phyloP scores from a whole-genome alignment of 2,888 invertebrate genomes.

The Shargacucullia verbasci region DNA sequence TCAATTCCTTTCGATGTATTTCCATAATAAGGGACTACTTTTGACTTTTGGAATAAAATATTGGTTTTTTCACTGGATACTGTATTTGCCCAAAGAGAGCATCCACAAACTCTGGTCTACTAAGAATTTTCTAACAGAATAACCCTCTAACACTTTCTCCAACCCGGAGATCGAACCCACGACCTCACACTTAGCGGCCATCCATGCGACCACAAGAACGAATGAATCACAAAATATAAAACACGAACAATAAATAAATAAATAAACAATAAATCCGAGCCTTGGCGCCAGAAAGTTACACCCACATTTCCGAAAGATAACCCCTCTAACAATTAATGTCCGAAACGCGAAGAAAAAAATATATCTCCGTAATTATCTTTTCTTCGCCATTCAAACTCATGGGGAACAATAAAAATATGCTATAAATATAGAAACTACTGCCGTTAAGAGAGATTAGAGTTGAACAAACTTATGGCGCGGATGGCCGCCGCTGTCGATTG shows the following conservation, averaged over 20 bases:
- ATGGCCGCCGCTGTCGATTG: constrained; percentile 13
- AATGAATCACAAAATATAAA: constrained; percentile 3
- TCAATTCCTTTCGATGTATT: too few species aligned
- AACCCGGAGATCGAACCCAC: too few species aligned
- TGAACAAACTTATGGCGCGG: constrained; percentile 29
- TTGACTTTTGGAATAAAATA: too few species aligned
- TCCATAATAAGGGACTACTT: too few species aligned
- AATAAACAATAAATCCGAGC: neutral
- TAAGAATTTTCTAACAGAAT: too few species aligned
- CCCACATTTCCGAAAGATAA: constrained; percentile 10
- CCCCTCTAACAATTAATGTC: constrained; percentile 21
- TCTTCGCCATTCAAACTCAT: constrained; percentile 32
- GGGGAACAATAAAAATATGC: constrained; percentile 44
- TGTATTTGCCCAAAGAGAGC: too few species aligned
- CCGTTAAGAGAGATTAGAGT: constrained; percentile 41
- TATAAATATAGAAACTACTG: constrained; percentile 49
- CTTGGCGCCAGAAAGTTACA: constrained; percentile 7
- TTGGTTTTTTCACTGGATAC: too few species aligned
- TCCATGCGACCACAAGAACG: too few species aligned
- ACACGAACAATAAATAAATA: constrained; percentile 2
- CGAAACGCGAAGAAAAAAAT: constrained; percentile 22
- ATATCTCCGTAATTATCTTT: constrained; percentile 37
- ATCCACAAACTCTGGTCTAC: too few species aligned
- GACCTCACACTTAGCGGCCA: too few species aligned
- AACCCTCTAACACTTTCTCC: too few species aligned